Evolutionary conservation across 2,797 vertebrate species (phyloP).

Genomic region (Myotis myotis): DNA sequence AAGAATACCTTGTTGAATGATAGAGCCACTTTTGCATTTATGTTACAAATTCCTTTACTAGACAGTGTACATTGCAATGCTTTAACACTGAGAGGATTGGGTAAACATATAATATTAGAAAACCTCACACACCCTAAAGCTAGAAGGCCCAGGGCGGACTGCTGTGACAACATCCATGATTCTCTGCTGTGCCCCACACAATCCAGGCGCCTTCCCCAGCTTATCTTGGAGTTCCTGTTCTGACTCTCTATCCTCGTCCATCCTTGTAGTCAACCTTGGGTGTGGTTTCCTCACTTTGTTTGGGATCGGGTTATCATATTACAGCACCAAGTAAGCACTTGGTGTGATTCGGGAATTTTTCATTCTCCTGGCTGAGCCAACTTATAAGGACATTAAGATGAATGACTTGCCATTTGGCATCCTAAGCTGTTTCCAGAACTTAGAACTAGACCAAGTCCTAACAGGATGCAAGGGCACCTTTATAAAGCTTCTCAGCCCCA

Average conservation of each 20-base stretch:
- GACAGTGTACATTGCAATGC: background rate
- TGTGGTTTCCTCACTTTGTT: constrained; percentile 75
- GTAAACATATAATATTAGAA: constrained; percentile 13
- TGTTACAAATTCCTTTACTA: background rate
- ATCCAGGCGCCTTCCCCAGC: background rate
- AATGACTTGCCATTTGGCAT: constrained; percentile 51
- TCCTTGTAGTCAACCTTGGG: constrained; percentile 45
- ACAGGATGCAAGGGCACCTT: background rate
- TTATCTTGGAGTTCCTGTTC: background rate
- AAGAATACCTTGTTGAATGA: background rate
- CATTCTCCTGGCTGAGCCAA: constrained; percentile 50
- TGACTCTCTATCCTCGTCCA: constrained; percentile 6
- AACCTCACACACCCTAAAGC: constrained; percentile 62
- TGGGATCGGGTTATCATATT: constrained; percentile 47
- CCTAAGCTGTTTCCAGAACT: constrained; percentile 46
- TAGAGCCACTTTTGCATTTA: background rate
- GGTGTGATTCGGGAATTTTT: constrained; percentile 54
- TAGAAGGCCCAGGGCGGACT: constrained; percentile 6
- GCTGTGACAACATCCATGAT: background rate
- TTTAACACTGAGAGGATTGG: background rate
- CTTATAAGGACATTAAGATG: constrained; percentile 40
- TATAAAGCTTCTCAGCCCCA: background rate
- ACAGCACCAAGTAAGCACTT: constrained; percentile 12
- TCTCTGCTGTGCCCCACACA: background rate
- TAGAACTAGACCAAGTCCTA: constrained; percentile 3